phyloP scores from a whole-genome alignment of 2,797 vertebrate species.

The Acanthurus tractus region DNA sequence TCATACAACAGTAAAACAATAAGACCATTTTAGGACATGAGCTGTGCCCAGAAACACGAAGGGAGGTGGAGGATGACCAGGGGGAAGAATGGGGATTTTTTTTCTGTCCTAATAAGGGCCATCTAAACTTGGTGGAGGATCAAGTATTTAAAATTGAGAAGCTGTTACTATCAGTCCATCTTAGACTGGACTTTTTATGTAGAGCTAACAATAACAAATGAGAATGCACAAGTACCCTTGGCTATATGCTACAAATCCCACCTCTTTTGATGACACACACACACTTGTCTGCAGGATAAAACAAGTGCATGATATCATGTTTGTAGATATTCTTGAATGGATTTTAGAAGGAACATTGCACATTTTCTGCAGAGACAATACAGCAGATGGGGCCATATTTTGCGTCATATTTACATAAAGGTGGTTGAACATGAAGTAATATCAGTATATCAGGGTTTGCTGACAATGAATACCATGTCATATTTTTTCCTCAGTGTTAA shows the following conservation, averaged over 20 bases:
- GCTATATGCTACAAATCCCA: conserved; percentile 30
- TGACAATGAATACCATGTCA: conserved; percentile 20
- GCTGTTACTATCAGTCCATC: conserved; percentile 47
- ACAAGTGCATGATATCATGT: conserved; percentile 24
- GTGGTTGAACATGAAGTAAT: conserved; percentile 6
- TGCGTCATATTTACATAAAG: conserved; percentile 22
- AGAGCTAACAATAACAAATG: conserved; percentile 45
- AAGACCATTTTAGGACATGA: conserved; percentile 69
- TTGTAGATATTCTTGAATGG: conserved; percentile 64
- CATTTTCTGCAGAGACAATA: conserved; percentile 24
- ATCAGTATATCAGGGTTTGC: conserved; percentile 17
- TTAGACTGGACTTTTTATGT: conserved; percentile 39
- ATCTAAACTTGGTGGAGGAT: conserved; percentile 44
- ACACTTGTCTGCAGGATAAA: conserved; percentile 18
- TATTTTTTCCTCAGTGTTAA: conserved; percentile 7
- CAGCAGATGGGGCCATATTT: conserved; percentile 10
- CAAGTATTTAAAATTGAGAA: conserved; percentile 39
- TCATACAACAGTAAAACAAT: conserved; percentile 61
- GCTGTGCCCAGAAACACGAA: conserved; percentile 43
- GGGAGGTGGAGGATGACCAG: conserved; percentile 16
- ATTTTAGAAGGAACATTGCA: conserved; percentile 47
- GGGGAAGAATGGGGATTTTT: conserved; percentile 29
- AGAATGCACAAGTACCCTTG: conserved; percentile 26
- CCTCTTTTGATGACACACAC: conserved; percentile 18
- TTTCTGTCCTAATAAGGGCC: conserved; percentile 52